Conservation (phyloP, 2,113 vertebrate genomes). For the Egretta garzetta region DNA sequence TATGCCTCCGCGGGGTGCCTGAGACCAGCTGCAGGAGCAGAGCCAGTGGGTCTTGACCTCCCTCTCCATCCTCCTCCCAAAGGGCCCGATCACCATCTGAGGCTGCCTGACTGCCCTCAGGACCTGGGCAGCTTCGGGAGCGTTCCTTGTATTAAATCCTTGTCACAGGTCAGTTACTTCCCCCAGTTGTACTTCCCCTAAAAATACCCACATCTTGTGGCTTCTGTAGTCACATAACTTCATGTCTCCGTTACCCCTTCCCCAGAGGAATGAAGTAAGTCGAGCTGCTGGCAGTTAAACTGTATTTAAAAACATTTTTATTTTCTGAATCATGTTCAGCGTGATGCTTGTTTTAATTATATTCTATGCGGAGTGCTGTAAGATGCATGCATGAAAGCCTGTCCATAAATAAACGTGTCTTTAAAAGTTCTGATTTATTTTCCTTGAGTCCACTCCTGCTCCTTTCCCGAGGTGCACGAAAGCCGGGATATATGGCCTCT, state of each 20-base stretch:
- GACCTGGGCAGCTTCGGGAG: not conserved
- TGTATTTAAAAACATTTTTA: conserved; percentile 48
- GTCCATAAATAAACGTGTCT: conserved; percentile 34
- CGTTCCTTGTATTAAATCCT: not conserved
- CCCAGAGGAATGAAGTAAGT: conserved; percentile 25
- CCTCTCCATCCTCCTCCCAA: not conserved
- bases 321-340: conserved; percentile 60
- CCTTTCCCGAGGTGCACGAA: not conserved
- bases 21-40: not conserved
- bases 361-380: not conserved
- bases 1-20: fast-evolving
- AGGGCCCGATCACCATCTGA: not conserved
- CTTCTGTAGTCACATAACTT: conserved; percentile 27
- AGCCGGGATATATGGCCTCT: not conserved
- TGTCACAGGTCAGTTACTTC: conserved; percentile 38
- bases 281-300: conserved; percentile 28
- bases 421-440: conserved; percentile 31
- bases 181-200: not conserved
- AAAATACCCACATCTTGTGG: conserved; percentile 24
- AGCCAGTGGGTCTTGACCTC: not conserved
- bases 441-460: not conserved
- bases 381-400: conserved; percentile 30
- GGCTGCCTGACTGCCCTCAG: not conserved
- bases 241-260: conserved; percentile 13
- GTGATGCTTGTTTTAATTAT: conserved; percentile 54